Evolutionary conservation across 2,797 vertebrate species (phyloP).

Genomic region (Saxicola maurus): DNA sequence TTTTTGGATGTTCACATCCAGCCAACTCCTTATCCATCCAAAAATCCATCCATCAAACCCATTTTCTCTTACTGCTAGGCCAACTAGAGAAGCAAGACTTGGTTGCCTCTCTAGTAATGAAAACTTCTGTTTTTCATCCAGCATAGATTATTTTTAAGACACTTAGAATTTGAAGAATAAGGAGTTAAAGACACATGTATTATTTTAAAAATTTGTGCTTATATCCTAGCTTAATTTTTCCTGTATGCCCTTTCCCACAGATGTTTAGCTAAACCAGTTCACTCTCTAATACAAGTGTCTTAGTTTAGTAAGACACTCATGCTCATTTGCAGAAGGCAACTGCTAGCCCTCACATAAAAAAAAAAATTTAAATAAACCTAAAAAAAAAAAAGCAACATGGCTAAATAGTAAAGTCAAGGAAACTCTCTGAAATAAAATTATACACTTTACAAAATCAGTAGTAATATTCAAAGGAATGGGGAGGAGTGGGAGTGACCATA

Average conservation of each 20-base stretch:
- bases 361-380: no score
- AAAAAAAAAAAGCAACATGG: not conserved
- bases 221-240: not conserved
- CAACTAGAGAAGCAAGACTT: not conserved
- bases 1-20: not conserved
- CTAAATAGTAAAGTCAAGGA: not conserved
- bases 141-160: not conserved
- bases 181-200: not conserved
- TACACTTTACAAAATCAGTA: not conserved
- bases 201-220: not conserved
- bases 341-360: not conserved
- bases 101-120: not conserved
- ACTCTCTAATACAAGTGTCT: not conserved
- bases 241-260: not conserved
- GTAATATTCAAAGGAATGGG: not conserved
- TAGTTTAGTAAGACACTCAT: not conserved
- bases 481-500: not conserved
- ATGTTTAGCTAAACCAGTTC: not conserved
- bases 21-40: not conserved
- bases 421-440: not conserved
- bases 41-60: not conserved
- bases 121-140: not conserved
- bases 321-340: not conserved
- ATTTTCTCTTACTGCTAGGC: not conserved
- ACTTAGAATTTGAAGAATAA: not conserved